Percentiles rank a stretch among this genome's conserved stretches.
These are phyloP conservation scores for Xylocopa sonorina DNA, from an alignment of 1,140 invertebrate species.

Conservation along the genomic window DNA sequence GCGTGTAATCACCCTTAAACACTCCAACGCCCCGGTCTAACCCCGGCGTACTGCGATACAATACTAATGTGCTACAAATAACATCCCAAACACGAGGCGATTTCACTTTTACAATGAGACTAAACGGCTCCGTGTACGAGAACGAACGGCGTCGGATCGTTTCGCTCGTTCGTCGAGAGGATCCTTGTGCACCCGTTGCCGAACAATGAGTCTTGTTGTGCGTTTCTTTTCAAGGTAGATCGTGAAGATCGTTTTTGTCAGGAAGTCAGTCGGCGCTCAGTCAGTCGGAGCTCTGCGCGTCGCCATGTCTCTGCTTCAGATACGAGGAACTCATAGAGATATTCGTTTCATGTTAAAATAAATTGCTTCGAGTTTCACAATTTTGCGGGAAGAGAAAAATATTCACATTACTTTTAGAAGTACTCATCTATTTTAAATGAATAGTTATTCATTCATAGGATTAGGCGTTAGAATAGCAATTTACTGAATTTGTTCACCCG, in stretches of 20 bases:
- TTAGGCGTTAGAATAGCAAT: too few relatives aligned
- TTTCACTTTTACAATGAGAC: slow-evolving; percentile 80
- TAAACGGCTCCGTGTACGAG: slow-evolving; percentile 57
- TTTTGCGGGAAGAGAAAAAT: too few relatives aligned
- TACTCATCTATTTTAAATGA: too few relatives aligned
- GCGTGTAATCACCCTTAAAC: slow-evolving; percentile 82
- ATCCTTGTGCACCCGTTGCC: slow-evolving; percentile 28
- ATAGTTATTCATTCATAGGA: too few relatives aligned
- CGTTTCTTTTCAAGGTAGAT: slow-evolving; percentile 23
- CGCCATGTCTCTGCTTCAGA: too few relatives aligned
- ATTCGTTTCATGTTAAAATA: too few relatives aligned
- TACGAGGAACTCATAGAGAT: not conserved
- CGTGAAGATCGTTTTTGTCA: not conserved
- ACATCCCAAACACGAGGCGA: slow-evolving; percentile 80
- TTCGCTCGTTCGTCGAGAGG: slow-evolving; percentile 54
- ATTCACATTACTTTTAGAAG: too few relatives aligned
- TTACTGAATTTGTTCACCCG: too few relatives aligned
- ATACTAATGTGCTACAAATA: slow-evolving; percentile 83
- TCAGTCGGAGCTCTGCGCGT: not conserved
- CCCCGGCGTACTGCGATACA: slow-evolving; percentile 76
- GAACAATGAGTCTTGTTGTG: slow-evolving; percentile 36
- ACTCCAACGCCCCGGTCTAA: slow-evolving; percentile 79
- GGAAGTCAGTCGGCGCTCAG: slow-evolving; percentile 17
- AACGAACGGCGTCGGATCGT: slow-evolving; percentile 35
- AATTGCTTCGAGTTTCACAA: too few relatives aligned